Evolutionary conservation across 2,888 invertebrate genomes (phyloP).

Genomic region (Tenthredo notha): DNA sequence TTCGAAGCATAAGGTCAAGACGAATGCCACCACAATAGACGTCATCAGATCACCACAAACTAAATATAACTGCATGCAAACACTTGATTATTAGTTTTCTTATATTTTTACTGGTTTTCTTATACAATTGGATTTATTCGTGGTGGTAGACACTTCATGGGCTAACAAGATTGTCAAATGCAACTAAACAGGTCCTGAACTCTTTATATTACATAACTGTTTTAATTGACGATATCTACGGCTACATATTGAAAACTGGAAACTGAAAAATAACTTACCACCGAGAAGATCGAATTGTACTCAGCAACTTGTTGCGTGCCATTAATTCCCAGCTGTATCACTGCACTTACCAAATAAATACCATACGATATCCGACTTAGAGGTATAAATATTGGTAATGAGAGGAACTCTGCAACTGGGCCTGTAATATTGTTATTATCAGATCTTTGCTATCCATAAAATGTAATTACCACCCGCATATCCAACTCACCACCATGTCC

Average conservation of each 20-base stretch:
- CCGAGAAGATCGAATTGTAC: conserved; percentile 70
- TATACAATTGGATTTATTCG: not conserved
- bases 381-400: conserved; percentile 78
- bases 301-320: conserved; percentile 67
- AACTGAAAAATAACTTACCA: conserved; percentile 63
- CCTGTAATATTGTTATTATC: conserved; percentile 71
- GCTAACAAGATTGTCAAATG: not conserved
- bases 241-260: not conserved
- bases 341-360: conserved; percentile 73
- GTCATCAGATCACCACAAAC: conserved; percentile 54
- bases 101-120: too few species aligned
- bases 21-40: conserved; percentile 47
- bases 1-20: conserved; percentile 55
- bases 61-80: not conserved
- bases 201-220: not conserved
- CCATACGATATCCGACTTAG: conserved; percentile 74
- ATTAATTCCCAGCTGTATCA: conserved; percentile 74
- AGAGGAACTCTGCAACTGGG: conserved; percentile 80
- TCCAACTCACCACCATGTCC: conserved; percentile 78
- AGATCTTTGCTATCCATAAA: conserved; percentile 78
- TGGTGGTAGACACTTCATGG: not conserved
- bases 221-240: not conserved
- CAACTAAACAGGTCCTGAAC: not conserved
- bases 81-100: not conserved
- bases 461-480: not conserved